Conservation (phyloP, 1,140 invertebrate genomes). For the Reticulitermes speratus region DNA sequence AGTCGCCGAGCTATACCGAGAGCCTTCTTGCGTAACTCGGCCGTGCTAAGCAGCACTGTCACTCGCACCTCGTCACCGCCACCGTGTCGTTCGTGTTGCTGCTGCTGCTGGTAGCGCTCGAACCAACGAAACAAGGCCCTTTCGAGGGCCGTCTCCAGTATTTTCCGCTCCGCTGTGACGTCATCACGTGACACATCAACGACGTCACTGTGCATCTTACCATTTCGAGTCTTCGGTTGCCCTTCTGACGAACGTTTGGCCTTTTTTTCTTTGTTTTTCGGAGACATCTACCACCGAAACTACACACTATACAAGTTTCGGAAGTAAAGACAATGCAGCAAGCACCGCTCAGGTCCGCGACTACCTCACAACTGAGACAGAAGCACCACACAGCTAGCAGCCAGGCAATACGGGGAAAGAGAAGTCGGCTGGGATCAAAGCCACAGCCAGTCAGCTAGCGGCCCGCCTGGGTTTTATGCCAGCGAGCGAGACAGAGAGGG, state of each 20-base stretch:
- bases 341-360: constrained; percentile 21
- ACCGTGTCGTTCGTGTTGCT: constrained; percentile 14
- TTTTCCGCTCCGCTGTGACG: constrained; percentile 40
- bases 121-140: constrained; percentile 41
- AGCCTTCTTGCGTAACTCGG: constrained; percentile 38
- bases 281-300: neutral
- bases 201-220: neutral
- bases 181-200: constrained; percentile 33
- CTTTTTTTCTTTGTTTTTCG: neutral
- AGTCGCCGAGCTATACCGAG: constrained; percentile 35
- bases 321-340: neutral
- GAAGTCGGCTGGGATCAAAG: constrained; percentile 26
- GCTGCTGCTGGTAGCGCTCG: constrained; percentile 34
- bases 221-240: neutral
- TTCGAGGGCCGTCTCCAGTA: constrained; percentile 39
- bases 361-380: constrained; percentile 22
- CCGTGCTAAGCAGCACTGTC: neutral
- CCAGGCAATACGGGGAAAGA: constrained; percentile 20
- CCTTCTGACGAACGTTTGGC: neutral
- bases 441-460: neutral
- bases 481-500: neutral
- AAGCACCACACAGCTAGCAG: neutral
- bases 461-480: neutral
- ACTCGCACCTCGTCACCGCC: neutral
- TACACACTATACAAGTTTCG: neutral